phyloP scores from a whole-genome alignment of 2,113 vertebrate genomes.

The Cranoglanis bouderius region DNA sequence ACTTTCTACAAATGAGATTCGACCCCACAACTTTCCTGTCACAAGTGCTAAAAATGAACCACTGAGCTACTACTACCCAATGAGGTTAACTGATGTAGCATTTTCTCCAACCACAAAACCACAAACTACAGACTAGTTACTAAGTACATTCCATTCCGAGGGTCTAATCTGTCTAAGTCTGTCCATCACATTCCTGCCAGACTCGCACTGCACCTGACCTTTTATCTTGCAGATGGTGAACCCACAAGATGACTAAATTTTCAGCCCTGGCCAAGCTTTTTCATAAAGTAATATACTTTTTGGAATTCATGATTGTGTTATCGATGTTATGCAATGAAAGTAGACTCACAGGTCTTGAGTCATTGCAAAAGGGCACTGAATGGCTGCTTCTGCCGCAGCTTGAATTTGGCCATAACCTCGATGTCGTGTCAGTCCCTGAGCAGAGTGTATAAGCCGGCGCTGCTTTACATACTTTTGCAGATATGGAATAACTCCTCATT shows the following conservation, averaged over 20 bases:
- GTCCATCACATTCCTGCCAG: background rate
- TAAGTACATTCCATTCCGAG: background rate
- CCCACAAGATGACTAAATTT: background rate
- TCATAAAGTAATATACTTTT: background rate
- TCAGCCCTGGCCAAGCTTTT: background rate
- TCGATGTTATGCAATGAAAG: background rate
- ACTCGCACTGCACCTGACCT: background rate
- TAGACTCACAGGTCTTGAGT: background rate
- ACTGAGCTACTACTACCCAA: background rate
- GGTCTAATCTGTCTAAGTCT: background rate
- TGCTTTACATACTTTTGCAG: slow-evolving; percentile 22
- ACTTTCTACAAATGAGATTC: background rate
- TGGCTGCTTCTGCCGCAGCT: no score
- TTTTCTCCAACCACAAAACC: background rate
- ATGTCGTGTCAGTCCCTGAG: background rate
- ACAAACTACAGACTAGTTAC: background rate
- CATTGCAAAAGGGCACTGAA: background rate
- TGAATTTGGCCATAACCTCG: background rate
- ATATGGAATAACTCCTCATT: background rate
- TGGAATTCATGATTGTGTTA: background rate
- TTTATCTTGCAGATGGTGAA: background rate
- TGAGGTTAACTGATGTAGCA: background rate
- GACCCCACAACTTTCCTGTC: background rate
- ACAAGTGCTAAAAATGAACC: background rate
- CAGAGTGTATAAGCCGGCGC: background rate